Evolutionary conservation across 2,797 vertebrate genomes (phyloP), one percentile per base, ranked within the genome.

Genomic region (Meriones psammophilus): DNA sequence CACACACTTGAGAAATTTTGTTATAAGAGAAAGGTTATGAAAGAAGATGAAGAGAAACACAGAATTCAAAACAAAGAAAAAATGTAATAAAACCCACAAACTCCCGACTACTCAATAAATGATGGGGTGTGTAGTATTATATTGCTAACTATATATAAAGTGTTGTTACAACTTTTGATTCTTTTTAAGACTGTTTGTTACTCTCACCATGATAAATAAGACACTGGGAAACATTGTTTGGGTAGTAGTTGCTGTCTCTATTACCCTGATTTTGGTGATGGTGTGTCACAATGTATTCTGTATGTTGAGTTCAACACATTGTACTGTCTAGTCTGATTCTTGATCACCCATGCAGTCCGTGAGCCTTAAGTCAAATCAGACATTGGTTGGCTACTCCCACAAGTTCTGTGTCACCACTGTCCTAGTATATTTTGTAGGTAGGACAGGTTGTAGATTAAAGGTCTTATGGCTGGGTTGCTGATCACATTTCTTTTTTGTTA

Each of bases 71-170:
- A 91, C n/a, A 36, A 58, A 58, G 94, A 13, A 28, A 73, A 91
- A 71, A 46, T 30, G 8, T 54, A 78, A 85, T 84, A 73, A 93
- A 92, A 42, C 36, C 58, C 89, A 64, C 73, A 83, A 92, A 95
- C 6, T 76, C 54, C 66, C 28, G 74, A 74, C 30, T 54, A 46
- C 24, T 93, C 28, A 66, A 87, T 81, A 94, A 81, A 68, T 69
- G 14, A 77, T 77, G 20, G 89, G 74, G 54, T n/a, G 1, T 12
- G 50, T 33, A 46, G 10, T 28, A 83, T 20, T 50, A 30, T 33
- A 68, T 58, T 76, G 9, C 58, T 89, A 88, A 69, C 18, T 77
- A 13, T 3, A 78, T 30, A 17, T 2, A 9, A 5, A 60, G 22
- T 66, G 30, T 68, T 76, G 81, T 18, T 58, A 30, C 1, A 8